phyloP scores from a whole-genome alignment of 2,888 invertebrate species.

The Notocelia uddmanniana region DNA sequence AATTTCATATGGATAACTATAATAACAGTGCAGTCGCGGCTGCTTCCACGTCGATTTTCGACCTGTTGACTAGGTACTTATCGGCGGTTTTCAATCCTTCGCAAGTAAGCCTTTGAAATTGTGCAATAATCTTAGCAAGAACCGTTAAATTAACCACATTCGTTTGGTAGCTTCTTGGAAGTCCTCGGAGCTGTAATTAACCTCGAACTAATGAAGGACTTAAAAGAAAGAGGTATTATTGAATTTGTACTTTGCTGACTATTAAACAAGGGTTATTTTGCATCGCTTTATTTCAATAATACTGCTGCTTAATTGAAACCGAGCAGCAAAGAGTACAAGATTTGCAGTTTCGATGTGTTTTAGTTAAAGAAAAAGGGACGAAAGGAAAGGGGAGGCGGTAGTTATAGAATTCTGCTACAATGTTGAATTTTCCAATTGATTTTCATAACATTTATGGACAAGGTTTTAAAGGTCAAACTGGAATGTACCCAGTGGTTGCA shows the following conservation, averaged over 20 bases:
- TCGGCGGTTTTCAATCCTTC: conserved; percentile 47
- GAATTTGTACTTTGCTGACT: conserved; percentile 10
- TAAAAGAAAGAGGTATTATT: conserved; percentile 15
- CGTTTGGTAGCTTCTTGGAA: conserved; percentile 72
- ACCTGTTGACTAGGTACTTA: neutral
- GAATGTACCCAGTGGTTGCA: neutral
- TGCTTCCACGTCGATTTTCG: conserved; percentile 8
- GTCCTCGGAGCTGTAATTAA: conserved; percentile 62
- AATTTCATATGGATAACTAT: conserved; percentile 25
- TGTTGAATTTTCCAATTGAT: conserved; percentile 14
- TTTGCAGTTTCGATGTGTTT: conserved; percentile 49
- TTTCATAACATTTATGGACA: conserved; percentile 14
- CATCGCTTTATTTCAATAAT: conserved; percentile 49
- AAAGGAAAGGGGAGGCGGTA: conserved; percentile 34
- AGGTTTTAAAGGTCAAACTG: neutral
- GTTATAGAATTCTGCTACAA: conserved; percentile 30
- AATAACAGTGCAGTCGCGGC: conserved; percentile 32
- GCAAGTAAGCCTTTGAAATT: conserved; percentile 65
- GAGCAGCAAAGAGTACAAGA: conserved; percentile 48
- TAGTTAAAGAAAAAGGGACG: conserved; percentile 49
- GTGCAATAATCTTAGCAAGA: conserved; percentile 65
- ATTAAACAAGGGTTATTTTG: conserved; percentile 22
- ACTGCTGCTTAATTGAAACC: conserved; percentile 53
- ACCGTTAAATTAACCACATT: conserved; percentile 76
- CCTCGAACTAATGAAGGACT: conserved; percentile 31